phyloP scores from a whole-genome alignment of 1,140 invertebrate genomes.

The Drosophila murphyi region DNA sequence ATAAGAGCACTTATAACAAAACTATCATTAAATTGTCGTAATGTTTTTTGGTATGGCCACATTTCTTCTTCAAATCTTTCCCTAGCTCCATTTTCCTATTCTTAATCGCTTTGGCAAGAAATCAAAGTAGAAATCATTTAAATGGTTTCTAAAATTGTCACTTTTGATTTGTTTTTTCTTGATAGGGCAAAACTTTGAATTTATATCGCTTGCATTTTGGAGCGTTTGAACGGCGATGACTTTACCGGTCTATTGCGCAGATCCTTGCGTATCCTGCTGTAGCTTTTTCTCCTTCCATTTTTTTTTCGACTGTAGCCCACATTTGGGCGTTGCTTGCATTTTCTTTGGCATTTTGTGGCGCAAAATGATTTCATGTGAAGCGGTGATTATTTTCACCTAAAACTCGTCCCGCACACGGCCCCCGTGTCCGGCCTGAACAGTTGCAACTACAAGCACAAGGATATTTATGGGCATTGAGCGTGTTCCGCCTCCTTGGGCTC shows the following conservation, averaged over 20 bases:
- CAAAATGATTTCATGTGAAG: slow-evolving; percentile 84
- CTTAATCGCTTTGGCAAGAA: slow-evolving; percentile 37
- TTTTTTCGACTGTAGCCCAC: slow-evolving; percentile 8
- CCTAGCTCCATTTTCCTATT: slow-evolving; percentile 16
- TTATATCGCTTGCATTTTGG: slow-evolving; percentile 31
- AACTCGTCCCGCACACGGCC: slow-evolving; percentile 36
- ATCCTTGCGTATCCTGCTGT: slow-evolving; percentile 45
- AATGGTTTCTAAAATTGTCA: slow-evolving; percentile 71
- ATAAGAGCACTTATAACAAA: slow-evolving; percentile 1
- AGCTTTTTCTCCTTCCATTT: neutral
- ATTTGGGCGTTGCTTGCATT: slow-evolving; percentile 64
- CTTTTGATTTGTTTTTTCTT: slow-evolving; percentile 79
- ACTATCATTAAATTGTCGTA: slow-evolving; percentile 20
- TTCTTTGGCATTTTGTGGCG: slow-evolving; percentile 66
- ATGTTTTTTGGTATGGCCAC: neutral
- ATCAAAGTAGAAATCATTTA: slow-evolving; percentile 73
- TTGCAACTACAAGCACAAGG: slow-evolving; percentile 57
- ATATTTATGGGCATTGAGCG: slow-evolving; percentile 83
- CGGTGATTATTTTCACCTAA: slow-evolving; percentile 83
- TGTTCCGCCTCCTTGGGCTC: slow-evolving; percentile 70
- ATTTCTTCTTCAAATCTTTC: neutral
- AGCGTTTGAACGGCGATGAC: slow-evolving; percentile 8
- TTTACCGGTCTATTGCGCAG: slow-evolving; percentile 32
- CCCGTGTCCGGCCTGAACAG: slow-evolving; percentile 36
- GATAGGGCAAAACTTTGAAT: slow-evolving; percentile 63